Percentiles rank a stretch among this genome's conserved stretches.
These are phyloP conservation scores for Peromyscus melanophrys DNA, from an alignment of 2,797 vertebrate species.

Conservation along the genomic window DNA sequence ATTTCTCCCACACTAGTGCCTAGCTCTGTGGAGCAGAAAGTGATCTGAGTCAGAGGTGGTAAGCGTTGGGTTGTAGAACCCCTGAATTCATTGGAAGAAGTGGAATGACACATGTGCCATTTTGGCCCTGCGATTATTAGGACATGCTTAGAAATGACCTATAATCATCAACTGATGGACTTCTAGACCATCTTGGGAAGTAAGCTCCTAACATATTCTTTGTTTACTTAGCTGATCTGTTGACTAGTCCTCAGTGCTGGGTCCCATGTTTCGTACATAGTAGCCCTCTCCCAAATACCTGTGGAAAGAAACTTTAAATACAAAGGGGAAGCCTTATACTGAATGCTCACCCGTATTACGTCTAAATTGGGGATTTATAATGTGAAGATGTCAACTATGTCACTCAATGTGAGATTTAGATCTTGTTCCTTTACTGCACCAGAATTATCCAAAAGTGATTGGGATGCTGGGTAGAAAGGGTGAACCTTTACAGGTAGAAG, in stretches of 20 bases:
- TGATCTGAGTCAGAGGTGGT: too few species aligned
- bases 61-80: accelerated
- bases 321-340: not conserved
- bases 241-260: not conserved
- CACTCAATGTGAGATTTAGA: not conserved
- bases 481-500: not conserved
- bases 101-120: accelerated
- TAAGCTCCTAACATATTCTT: not conserved
- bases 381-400: not conserved
- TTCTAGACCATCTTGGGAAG: not conserved
- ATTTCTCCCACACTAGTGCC: accelerated
- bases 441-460: not conserved
- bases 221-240: not conserved
- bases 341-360: not conserved
- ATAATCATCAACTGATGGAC: accelerated
- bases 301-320: not conserved
- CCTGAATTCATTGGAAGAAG: not conserved
- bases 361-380: not conserved
- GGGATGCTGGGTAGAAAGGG: not conserved
- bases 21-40: not conserved
- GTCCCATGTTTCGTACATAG: not conserved
- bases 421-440: not conserved
- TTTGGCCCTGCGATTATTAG: not conserved
- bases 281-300: not conserved
- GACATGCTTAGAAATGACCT: not conserved